Evolutionary conservation across 2,888 invertebrate genomes (phyloP).

Genomic region (Xestia ashworthii): DNA sequence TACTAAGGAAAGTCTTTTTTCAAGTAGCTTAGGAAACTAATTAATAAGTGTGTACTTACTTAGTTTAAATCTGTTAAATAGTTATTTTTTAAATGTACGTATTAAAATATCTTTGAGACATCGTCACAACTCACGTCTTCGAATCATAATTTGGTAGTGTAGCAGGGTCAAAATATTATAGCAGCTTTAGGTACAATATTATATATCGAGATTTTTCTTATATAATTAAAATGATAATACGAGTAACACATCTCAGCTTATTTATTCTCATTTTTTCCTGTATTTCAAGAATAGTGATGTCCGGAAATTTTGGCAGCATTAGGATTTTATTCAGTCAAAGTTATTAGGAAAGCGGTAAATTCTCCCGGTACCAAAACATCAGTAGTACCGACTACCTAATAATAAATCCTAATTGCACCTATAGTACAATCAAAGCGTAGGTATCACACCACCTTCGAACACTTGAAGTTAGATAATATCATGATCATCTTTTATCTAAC

Average conservation of each 20-base stretch:
- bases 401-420: background rate
- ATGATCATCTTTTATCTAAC: background rate
- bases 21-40: background rate
- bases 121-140: too few species aligned
- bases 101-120: background rate
- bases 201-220: background rate
- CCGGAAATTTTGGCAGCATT: background rate
- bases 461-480: conserved; percentile 15
- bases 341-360: background rate
- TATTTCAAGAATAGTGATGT: background rate
- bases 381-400: background rate
- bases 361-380: background rate
- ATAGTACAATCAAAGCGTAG: conserved; percentile 7
- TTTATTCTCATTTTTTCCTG: background rate
- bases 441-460: background rate
- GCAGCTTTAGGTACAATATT: too few species aligned
- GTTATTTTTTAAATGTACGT: too few species aligned
- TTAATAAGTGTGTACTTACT: background rate
- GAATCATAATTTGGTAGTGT: too few species aligned
- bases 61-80: too few species aligned
- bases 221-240: background rate
- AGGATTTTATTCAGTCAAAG: background rate
- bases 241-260: background rate
- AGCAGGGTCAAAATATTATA: too few species aligned
- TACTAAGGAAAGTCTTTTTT: background rate